Conservation (phyloP, 2,113 vertebrate species). For the Ictalurus furcatus region DNA sequence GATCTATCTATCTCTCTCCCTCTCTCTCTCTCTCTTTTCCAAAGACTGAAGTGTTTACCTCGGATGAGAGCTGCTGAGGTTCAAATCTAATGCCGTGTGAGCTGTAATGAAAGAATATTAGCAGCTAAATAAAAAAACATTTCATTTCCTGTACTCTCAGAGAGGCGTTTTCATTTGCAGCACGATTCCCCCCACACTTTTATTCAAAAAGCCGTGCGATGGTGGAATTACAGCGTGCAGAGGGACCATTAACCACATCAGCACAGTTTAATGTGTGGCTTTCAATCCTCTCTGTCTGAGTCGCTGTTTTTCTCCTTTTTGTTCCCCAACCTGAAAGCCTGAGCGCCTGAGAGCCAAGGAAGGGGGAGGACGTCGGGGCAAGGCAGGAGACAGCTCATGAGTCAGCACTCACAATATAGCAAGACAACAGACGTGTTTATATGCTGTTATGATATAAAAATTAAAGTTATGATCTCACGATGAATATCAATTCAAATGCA, state of each 20-base stretch:
- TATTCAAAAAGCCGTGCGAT: neutral
- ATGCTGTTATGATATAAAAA: neutral
- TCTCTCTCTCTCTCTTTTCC: neutral
- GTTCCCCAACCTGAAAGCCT: neutral
- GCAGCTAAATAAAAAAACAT: constrained; percentile 38
- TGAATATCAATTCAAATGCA: neutral
- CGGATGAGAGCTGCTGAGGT: constrained; percentile 39
- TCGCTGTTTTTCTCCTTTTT: neutral
- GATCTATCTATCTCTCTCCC: constrained; percentile 19
- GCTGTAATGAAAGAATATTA: constrained; percentile 41
- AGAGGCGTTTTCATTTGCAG: constrained; percentile 27
- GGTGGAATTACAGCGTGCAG: neutral
- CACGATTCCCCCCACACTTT: neutral
- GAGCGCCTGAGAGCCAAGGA: neutral
- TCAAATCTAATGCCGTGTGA: constrained; percentile 4
- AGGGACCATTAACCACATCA: constrained; percentile 6
- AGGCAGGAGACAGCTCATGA: neutral
- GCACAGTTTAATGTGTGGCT: neutral
- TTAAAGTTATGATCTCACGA: neutral
- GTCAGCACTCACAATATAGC: neutral
- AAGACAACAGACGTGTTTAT: neutral
- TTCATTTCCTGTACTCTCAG: constrained; percentile 36
- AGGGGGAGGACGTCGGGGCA: too few relatives aligned
- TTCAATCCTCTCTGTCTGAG: neutral
- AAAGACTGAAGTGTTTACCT: constrained; percentile 50